Base-by-base conservation (phyloP, 2,113 vertebrate genomes). In the Pseudolaguvia tuberculata region DNA sequence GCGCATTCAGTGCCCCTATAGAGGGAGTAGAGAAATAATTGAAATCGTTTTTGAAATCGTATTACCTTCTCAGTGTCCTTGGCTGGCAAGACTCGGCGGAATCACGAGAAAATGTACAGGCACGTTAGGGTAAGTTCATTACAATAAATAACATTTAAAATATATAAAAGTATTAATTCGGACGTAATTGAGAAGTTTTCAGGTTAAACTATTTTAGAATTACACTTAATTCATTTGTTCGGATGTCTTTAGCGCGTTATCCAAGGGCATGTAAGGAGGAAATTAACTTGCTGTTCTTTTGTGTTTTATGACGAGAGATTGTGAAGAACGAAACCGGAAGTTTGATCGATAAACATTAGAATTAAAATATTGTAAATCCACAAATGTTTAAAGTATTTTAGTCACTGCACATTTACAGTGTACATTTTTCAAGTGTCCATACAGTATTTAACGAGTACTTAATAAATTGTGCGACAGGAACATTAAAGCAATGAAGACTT, bases 51-150 rank as follows among this genome's bases (percentile, higher is more conserved):
- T 71, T 56, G 31, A 21, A 15, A 23, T 25, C 11, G 1, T 20
- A 29, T 47, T 70, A 62, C 57, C 75, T 3, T 21, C 18, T 42
- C 56, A 45, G 75, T 76, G 75, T 70, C 75, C 75, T 76, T 76
- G 72, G 61, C 35, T n/a, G 15, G 47, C 31, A 21, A 25, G 47
- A 35, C 39, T 29, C 13, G 48, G 73, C 25, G 9, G 31, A 11
- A 56, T 61, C 4, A 25, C 18, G 56, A 25, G 48, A 73, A 23
- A 5, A 76, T 70, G 74, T 59, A 6, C 20, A 21, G 27, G 15
- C 65, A 59, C 31, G 12, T 76, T 15, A 9, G 17, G 74, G 74
- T 70, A 15, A 52, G 66, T 71, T 58, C 14, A 20, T 35, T 47
- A 7, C 12, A 14, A 35, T 4, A 25, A 42, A 20, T 20, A 25